Conservation (phyloP, 1,140 invertebrate genomes). For the Diabrotica virgifera region DNA sequence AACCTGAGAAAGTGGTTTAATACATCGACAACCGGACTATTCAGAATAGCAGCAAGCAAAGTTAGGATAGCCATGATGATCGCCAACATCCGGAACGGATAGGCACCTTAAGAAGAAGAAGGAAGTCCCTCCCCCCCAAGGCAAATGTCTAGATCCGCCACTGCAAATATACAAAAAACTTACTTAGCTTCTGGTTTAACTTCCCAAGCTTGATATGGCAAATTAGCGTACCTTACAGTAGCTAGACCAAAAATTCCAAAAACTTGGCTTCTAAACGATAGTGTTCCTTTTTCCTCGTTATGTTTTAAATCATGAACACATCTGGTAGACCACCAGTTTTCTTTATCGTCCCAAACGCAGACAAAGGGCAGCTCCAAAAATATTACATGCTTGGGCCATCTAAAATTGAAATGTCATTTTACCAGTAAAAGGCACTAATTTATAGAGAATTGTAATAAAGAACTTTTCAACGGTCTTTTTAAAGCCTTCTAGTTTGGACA, state of each 20-base stretch:
- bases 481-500: too few relatives aligned
- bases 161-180: background rate
- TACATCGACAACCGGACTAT: too few relatives aligned
- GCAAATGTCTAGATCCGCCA: too few relatives aligned
- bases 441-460: too few relatives aligned
- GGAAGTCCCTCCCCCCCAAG: too few relatives aligned
- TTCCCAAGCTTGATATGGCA: conserved; percentile 85
- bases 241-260: conserved; percentile 76
- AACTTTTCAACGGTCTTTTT: too few relatives aligned
- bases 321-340: conserved; percentile 66
- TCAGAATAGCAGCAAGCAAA: too few relatives aligned
- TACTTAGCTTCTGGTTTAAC: conserved; percentile 65
- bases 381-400: conserved; percentile 69
- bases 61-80: too few relatives aligned
- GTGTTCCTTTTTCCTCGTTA: conserved; percentile 75
- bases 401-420: conserved; percentile 39
- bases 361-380: conserved; percentile 82
- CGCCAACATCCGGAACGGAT: too few relatives aligned
- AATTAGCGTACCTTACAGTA: conserved; percentile 69
- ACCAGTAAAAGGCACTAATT: too few relatives aligned
- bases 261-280: conserved; percentile 70
- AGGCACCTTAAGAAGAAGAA: too few relatives aligned
- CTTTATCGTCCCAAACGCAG: conserved; percentile 68
- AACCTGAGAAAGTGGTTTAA: too few relatives aligned
- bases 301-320: conserved; percentile 79